Conservation (phyloP, 2,888 invertebrate species). For the Mythimna impura region DNA sequence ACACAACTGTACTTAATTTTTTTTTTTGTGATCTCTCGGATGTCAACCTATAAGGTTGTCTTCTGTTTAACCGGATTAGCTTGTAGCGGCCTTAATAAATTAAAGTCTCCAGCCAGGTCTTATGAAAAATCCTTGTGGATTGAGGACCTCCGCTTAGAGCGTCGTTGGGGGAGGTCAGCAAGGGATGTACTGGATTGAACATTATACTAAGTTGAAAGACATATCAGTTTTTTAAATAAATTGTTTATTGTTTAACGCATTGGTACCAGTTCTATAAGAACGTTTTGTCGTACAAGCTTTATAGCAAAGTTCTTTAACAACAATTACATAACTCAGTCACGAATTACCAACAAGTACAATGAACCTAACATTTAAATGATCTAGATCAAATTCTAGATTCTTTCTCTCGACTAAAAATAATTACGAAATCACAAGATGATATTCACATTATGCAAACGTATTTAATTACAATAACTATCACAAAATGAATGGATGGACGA, state of each 20-base stretch:
- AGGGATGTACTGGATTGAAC: too few relatives aligned
- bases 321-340: conserved; percentile 18
- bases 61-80: too few relatives aligned
- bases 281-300: neutral
- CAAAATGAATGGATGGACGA: conserved; percentile 16
- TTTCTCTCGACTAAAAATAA: conserved; percentile 10
- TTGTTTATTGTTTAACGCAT: neutral
- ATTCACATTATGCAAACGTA: conserved; percentile 34
- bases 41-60: too few relatives aligned
- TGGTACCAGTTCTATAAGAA: neutral
- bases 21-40: too few relatives aligned
- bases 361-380: conserved; percentile 39
- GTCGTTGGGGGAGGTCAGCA: too few relatives aligned
- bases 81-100: too few relatives aligned
- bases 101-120: too few relatives aligned
- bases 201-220: too few relatives aligned
- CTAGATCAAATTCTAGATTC: conserved; percentile 43
- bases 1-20: too few relatives aligned
- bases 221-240: too few relatives aligned
- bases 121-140: too few relatives aligned
- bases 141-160: too few relatives aligned
- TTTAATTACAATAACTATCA: conserved; percentile 19
- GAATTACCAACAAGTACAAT: conserved; percentile 19
- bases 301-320: neutral
- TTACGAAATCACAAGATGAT: conserved; percentile 32